Percentiles rank a stretch among this genome's conserved stretches.
These are phyloP conservation scores for Psephotus haematonotus DNA, from an alignment of 2,113 vertebrate genomes.

Conservation along the genomic window DNA sequence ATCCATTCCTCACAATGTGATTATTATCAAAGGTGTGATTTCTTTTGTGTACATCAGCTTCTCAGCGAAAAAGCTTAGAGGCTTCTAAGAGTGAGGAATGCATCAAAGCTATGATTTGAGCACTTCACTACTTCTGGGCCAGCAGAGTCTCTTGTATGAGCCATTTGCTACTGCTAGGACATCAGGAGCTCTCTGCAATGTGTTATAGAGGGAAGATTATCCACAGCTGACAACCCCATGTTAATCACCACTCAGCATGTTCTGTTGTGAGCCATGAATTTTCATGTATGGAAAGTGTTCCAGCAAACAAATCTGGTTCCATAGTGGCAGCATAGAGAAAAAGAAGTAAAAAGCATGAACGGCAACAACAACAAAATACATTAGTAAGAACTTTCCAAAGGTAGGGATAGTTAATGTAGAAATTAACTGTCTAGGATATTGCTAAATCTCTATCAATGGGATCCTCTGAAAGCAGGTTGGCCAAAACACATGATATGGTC, in stretches of 20 bases:
- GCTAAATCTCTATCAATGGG: background rate
- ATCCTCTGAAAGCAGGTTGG: background rate
- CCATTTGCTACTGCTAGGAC: background rate
- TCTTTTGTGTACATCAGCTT: background rate
- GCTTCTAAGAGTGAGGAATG: background rate
- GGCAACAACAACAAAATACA: background rate
- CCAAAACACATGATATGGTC: background rate
- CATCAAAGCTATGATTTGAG: background rate
- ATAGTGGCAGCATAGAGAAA: background rate
- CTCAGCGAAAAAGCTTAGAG: background rate
- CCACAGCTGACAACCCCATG: background rate
- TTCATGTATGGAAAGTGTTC: background rate
- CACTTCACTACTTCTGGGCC: background rate
- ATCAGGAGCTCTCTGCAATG: background rate
- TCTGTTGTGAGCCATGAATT: fast-evolving
- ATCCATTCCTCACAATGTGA: background rate
- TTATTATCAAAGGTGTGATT: background rate
- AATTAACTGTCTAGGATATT: background rate
- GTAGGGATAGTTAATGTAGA: background rate
- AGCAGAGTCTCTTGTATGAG: background rate
- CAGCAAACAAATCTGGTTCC: background rate
- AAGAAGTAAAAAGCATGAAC: background rate
- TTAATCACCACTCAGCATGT: background rate
- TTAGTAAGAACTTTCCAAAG: background rate
- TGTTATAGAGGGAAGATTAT: background rate